Base-by-base conservation (phyloP, 2,113 vertebrate species). In the Halcyon senegalensis region DNA sequence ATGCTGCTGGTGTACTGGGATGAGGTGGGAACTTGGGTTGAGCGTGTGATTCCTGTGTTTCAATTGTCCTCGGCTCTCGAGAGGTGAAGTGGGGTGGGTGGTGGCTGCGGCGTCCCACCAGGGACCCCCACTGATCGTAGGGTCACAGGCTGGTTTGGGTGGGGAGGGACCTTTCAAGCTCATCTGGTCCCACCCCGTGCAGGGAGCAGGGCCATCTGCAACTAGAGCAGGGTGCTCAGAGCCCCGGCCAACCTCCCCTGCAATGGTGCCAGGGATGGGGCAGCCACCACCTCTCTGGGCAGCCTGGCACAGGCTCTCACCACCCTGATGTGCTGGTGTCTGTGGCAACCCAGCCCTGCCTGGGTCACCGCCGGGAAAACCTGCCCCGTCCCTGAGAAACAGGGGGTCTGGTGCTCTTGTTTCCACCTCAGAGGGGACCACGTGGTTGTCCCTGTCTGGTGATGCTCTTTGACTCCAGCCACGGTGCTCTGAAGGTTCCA, bases 401-500 rank as follows among this genome's bases (percentile, higher is more conserved):
- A 2, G 43, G 9, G 0, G 35, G 2, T 30, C 41, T 3, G 28
- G 19, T 44, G 53, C 30, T 50, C 31, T 50, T 0, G 2, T 31
- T 68, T 79, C 23, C 20, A 1, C 31, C 41, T 89, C 13, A 0
- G 1, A 18, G 25, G 7, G 14, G 6, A 12, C 41, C 0, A 0
- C 16, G 31, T 3, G 1, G 9, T 50, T 53, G 41, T 59, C 82
- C 39, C 2, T 20, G 25, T 55, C 30, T 18, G 35, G 4, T 1
- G 14, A 9, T 69, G 72, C 46, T 33, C 2, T 67, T 77, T 73
- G 67, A n/a, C 46, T 58, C 35, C 35, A 55, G 24, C 39, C 44
- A 5, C 0, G 1, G 21, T 46, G 50, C 48, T 60, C 31, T 31
- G 60, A 48, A 31, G 43, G 43, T 37, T 7, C 53, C 2, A 2